Evolutionary conservation across 2,888 invertebrate species (phyloP).

Genomic region (Lottia gigantea): DNA sequence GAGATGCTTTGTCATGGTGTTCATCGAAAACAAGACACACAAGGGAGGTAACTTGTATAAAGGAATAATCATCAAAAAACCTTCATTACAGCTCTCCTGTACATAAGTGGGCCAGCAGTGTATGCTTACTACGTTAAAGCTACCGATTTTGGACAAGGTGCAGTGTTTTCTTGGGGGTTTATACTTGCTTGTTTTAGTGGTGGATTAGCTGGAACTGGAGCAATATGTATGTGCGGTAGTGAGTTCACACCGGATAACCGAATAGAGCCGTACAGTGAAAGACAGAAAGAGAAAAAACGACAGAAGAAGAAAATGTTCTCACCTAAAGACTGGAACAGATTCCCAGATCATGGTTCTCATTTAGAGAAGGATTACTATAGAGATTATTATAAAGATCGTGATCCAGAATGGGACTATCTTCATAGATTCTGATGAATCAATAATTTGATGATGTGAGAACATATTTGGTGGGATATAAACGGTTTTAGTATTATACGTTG

Average conservation of each 20-base stretch:
- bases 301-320: neutral
- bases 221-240: constrained; percentile 2
- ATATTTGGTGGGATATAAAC: no score
- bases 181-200: neutral
- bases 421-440: neutral
- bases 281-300: neutral
- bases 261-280: neutral
- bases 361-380: neutral
- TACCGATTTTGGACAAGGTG: neutral
- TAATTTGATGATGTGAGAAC: no score
- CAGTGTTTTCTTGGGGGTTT: neutral
- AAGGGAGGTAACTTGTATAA: no score
- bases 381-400: neutral
- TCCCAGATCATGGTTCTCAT: neutral
- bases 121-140: neutral
- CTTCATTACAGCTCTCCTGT: neutral
- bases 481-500: no score
- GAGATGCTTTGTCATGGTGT: no score
- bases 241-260: neutral
- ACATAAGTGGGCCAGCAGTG: neutral
- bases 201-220: neutral
- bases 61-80: no score
- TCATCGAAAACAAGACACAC: no score
- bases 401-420: neutral
- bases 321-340: neutral